Evolutionary conservation across 2,797 vertebrate species (phyloP), one percentile per base, ranked within the genome.

Genomic region (Enoplosus armatus): DNA sequence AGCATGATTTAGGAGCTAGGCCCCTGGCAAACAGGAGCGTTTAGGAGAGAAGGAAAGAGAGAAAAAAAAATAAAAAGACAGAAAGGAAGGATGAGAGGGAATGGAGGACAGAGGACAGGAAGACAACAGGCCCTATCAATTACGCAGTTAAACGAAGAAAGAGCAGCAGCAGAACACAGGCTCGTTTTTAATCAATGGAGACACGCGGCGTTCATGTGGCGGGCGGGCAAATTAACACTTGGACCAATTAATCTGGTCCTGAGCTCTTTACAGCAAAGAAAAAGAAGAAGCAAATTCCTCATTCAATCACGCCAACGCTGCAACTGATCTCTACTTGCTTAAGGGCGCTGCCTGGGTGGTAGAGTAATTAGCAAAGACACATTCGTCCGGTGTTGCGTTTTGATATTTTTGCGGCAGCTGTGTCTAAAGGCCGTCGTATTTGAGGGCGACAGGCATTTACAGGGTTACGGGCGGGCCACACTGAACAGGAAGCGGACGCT

Each of bases 141-240:
- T 92, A 93, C 43, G 35, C 84, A 33, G 80, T 90, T 91, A 87
- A 89, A 90, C 72, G 87, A 90, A 84, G 86, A 89, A 82, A 86
- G 86, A 87, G 84, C 83, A 63, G 79, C 72, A 41, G 61, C 75
- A 65, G 84, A 80, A 87, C 84, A 72, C 37, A 48, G 87, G 87
- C 86, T 89, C 72, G 85, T 88, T n/a, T 89, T 88, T 87, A 94
- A 94, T 93, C 91, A 94, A 88, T 89, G 86, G 80, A 89, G 87
- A 93, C 85, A 72, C 56, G 73, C 78, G 72, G 77, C 53, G 68
- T 85, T 86, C 75, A 51, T 59, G 72, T 72, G 82, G 76, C 69
- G 15, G 84, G 76, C 81, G 9, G 9, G 76, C 78, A 85, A 91
- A 93, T 92, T 88, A 93, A 92, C 88, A 86, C 77, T 35, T n/a